Base-by-base conservation (phyloP, 2,797 vertebrate species). In the Gorsachius magnificus region DNA sequence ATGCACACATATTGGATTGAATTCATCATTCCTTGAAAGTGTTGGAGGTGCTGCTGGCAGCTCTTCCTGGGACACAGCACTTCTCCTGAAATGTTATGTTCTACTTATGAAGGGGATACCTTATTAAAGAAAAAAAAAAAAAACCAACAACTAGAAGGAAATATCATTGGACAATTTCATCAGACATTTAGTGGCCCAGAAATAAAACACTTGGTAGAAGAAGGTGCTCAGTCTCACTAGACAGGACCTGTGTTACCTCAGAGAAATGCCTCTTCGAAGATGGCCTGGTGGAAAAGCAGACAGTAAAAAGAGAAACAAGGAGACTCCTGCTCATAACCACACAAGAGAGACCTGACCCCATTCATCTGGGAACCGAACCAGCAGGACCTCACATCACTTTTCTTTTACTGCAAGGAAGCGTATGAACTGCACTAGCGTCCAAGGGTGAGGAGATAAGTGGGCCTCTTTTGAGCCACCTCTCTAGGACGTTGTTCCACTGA, bases 11-110 rank as follows among this genome's bases (percentile, higher is more conserved):
- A 85, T 65, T 80, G 83, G 57, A 87, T 77, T 83, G 84, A 91
- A 89, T 95, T 92, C 69, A 91, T 95, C 79, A 94, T 83, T 94
- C 82, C 69, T 78, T 64, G 71, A 93, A 83, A 83, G 50, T 94
- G 45, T 61, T 68, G 53, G 57, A 94, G 57, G 56, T 26, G 10
- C 38, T 89, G 86, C 57, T 14, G 16, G 31, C 16, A 89, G 60
- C 17, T 89, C 20, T 78, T 95, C 53, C 36, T 77, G 36, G 26
- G 60, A 91, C 95, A 31, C 16, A n/a, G 45, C 17, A 33, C 41
- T 80, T 89, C 51, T 78, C 66, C 60, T 85, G 77, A 84, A 90
- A 70, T 38, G 5, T n/a, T 65, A 28, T 36, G 17, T 65, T 84
- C 69, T 78, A 28, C 41, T 75, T 85, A 60, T 51, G 54, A 89